Percentiles rank a stretch among this genome's conserved stretches.
phyloP scores from a whole-genome alignment of 2,797 vertebrate genomes.

The Cyprinella venusta region DNA sequence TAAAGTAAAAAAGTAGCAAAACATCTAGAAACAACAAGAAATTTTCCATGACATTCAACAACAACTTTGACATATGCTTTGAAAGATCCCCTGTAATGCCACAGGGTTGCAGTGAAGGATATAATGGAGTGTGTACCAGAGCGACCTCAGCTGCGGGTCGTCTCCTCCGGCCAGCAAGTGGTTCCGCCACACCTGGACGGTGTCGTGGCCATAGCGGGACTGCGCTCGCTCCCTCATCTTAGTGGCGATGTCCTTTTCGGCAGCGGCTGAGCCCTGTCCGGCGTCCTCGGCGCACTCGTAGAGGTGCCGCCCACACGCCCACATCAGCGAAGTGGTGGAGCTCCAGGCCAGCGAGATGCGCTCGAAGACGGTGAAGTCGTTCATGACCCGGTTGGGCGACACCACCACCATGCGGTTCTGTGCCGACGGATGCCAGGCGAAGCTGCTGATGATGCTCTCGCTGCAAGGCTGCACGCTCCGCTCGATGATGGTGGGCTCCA shows the following conservation, averaged over 20 bases:
- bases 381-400: slow-evolving; percentile 92
- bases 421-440: slow-evolving; percentile 95
- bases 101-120: slow-evolving; percentile 83
- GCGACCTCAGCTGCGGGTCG: slow-evolving; percentile 92
- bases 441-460: slow-evolving; percentile 92
- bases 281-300: slow-evolving; percentile 92
- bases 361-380: slow-evolving; percentile 97
- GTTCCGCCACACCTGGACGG: slow-evolving; percentile 94
- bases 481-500: slow-evolving; percentile 98
- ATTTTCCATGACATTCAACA: background rate
- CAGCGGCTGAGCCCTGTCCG: slow-evolving; percentile 77
- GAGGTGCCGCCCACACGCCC: slow-evolving; percentile 95
- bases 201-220: slow-evolving; percentile 95
- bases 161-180: slow-evolving; percentile 91
- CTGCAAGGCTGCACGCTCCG: slow-evolving; percentile 91
- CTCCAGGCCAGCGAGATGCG: slow-evolving; percentile 98
- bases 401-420: slow-evolving; percentile 99
- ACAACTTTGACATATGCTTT: background rate
- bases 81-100: background rate
- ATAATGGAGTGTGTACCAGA: slow-evolving; percentile 97
- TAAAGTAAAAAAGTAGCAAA: background rate
- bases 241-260: slow-evolving; percentile 90
- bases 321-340: slow-evolving; percentile 93
- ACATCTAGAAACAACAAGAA: background rate
- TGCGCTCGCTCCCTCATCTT: slow-evolving; percentile 95